Evolutionary conservation across 2,113 vertebrate genomes (phyloP).

Genomic region (Eptesicus fuscus): DNA sequence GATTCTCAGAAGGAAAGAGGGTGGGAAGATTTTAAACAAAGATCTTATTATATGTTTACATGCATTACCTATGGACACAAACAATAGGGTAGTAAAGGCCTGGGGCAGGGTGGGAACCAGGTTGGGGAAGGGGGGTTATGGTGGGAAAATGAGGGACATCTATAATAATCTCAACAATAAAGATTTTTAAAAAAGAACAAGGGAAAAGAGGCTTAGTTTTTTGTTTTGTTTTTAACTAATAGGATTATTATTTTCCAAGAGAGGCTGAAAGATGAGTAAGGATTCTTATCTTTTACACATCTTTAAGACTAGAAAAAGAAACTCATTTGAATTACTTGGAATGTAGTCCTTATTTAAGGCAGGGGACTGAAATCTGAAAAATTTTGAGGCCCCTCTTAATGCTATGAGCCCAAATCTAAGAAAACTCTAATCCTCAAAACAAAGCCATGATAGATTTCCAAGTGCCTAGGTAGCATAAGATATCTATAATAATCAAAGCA

Average conservation of each 20-base stretch:
- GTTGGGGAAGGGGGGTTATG: too few relatives aligned
- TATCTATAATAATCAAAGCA: not conserved
- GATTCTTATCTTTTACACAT: not conserved
- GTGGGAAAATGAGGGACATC: too few relatives aligned
- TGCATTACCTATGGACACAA: too few relatives aligned
- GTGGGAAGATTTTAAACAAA: too few relatives aligned
- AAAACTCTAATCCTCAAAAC: conserved; percentile 24
- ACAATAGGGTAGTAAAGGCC: too few relatives aligned
- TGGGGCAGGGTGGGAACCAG: too few relatives aligned
- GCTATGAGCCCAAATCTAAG: not conserved
- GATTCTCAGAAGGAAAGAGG: too few relatives aligned
- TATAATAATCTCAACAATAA: too few relatives aligned
- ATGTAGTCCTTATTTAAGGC: not conserved
- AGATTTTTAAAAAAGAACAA: not conserved
- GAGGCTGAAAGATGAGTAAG: not conserved
- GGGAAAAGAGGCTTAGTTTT: not conserved
- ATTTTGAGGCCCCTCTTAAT: not conserved
- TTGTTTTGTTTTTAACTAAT: not conserved
- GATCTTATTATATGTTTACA: too few relatives aligned
- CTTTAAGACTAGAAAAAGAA: conserved; percentile 25
- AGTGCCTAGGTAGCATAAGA: not conserved
- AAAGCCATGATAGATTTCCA: conserved; percentile 12
- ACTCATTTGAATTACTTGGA: not conserved
- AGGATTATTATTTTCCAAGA: conserved; percentile 4
- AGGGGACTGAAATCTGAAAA: not conserved